These are phyloP conservation scores for Labeo rohita DNA, from an alignment of 2,113 vertebrate species.

Conservation along the genomic window DNA sequence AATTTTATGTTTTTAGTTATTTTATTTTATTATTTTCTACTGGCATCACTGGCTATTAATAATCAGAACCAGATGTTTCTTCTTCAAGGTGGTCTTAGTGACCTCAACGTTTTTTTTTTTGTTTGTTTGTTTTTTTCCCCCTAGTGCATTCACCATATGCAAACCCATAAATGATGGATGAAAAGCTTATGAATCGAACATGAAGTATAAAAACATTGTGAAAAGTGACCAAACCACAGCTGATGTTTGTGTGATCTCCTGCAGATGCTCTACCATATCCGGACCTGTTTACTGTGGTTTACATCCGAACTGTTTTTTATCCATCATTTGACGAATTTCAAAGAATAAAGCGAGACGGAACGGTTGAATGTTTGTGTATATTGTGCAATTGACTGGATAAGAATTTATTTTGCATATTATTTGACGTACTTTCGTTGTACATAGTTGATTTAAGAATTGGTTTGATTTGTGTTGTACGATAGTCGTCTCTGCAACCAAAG, in stretches of 20 bases:
- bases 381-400: conserved; percentile 65
- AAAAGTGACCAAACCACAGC: neutral
- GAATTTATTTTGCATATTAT: conserved; percentile 46
- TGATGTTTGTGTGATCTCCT: neutral
- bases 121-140: no score
- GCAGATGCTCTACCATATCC: neutral
- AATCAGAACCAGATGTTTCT: neutral
- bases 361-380: conserved; percentile 61
- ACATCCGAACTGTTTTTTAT: neutral
- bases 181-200: neutral
- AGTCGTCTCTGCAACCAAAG: conserved; percentile 46
- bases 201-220: neutral
- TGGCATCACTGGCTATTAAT: neutral
- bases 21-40: neutral
- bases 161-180: neutral
- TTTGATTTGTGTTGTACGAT: conserved; percentile 35
- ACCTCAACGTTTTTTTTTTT: neutral
- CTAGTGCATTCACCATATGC: neutral
- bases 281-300: conserved; percentile 17
- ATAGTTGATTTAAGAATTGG: conserved; percentile 51
- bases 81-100: neutral
- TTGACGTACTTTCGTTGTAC: conserved; percentile 68
- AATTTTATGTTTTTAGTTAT: neutral
- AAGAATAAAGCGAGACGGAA: conserved; percentile 60
- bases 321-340: conserved; percentile 16